Conservation (phyloP, 1,140 invertebrate genomes). For the Forficula auricularia region DNA sequence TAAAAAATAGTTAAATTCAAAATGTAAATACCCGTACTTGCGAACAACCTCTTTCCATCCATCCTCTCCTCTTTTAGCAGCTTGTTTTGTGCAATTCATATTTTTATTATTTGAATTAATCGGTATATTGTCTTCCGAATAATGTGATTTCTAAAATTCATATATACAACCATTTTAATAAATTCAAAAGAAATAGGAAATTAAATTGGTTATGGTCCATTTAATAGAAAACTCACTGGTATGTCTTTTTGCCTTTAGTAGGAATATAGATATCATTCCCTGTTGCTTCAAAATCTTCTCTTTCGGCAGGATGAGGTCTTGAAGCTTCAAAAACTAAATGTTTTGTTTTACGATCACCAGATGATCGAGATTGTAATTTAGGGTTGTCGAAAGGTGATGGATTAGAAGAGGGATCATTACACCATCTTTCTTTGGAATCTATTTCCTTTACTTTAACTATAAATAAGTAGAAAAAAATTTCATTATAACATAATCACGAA, state of each 20-base stretch:
- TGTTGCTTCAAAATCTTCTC: constrained; percentile 49
- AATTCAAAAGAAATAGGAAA: neutral
- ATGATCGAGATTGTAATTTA: constrained; percentile 11
- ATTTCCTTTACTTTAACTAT: too few species aligned
- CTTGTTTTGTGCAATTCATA: constrained; percentile 49
- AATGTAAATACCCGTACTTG: constrained; percentile 35
- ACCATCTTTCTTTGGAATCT: too few species aligned
- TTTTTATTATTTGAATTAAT: constrained; percentile 21
- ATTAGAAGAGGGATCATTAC: too few species aligned
- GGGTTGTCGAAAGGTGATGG: too few species aligned
- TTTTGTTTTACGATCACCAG: constrained; percentile 27
- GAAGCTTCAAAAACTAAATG: constrained; percentile 37
- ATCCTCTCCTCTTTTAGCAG: constrained; percentile 61
- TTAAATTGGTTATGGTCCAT: constrained; percentile 1
- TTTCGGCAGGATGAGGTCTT: constrained; percentile 38
- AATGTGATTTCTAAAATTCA: constrained; percentile 24
- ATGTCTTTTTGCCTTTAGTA: constrained; percentile 32
- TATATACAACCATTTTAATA: neutral
- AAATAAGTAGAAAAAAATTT: too few species aligned
- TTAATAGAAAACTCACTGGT: constrained; percentile 15
- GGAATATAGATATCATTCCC: constrained; percentile 38
- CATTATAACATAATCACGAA: too few species aligned
- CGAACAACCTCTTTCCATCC: constrained; percentile 94
- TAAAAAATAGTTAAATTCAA: neutral
- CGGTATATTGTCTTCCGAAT: constrained; percentile 25